These are phyloP conservation scores for Todus mexicanus DNA, from an alignment of 2,797 vertebrate species.

Conservation along the genomic window DNA sequence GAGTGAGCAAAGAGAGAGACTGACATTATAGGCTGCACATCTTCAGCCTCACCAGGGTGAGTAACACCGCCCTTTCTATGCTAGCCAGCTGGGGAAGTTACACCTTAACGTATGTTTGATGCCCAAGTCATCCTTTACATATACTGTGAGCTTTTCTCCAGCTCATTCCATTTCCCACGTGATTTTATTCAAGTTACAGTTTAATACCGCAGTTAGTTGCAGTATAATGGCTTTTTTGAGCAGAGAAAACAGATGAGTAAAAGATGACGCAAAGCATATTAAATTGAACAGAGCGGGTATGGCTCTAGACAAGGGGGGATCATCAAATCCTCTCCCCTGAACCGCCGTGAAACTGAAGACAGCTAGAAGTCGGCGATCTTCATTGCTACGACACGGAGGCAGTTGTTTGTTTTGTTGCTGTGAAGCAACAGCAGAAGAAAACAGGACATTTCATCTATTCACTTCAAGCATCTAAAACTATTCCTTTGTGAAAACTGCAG, in stretches of 20 bases:
- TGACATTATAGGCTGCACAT: background rate
- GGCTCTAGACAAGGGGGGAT: background rate
- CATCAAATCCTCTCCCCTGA: background rate
- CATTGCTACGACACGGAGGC: background rate
- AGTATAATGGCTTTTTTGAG: background rate
- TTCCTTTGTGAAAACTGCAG: background rate
- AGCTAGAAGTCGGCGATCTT: background rate
- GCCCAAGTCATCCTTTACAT: background rate
- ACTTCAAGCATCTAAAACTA: background rate
- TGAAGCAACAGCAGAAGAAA: background rate
- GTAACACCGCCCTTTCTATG: background rate
- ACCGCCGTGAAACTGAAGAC: background rate
- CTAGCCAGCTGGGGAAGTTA: background rate
- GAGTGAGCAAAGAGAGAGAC: background rate
- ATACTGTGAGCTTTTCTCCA: background rate
- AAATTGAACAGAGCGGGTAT: background rate
- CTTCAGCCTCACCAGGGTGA: background rate
- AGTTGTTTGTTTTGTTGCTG: background rate
- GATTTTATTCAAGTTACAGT: background rate
- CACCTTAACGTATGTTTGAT: accelerated
- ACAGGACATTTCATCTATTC: background rate
- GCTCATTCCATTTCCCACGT: background rate
- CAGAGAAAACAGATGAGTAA: background rate
- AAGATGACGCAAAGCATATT: background rate
- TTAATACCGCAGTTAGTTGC: background rate